Base-by-base conservation (phyloP, 1,140 invertebrate genomes). In the Drosophila hydei region DNA sequence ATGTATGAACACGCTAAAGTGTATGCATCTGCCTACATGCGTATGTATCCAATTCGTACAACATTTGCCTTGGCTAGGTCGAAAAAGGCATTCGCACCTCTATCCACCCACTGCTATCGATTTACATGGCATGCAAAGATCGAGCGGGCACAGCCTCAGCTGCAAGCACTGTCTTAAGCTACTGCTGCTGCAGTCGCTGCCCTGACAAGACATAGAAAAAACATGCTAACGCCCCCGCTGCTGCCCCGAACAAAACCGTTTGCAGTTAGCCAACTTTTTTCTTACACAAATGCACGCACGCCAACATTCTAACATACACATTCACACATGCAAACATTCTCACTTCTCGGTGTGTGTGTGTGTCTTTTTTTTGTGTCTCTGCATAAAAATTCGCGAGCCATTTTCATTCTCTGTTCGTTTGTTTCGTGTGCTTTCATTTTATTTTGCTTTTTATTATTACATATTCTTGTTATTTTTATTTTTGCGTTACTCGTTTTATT, bases 401-500 rank as follows among this genome's bases (percentile, higher is more conserved):
- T 64, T 79, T 73, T 74, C 43, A 60, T 77, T 77, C 74, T 56
- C 59, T 52, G 38, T 33, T 18, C 21, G 47, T 27, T 65, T 51
- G 61, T 65, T 72, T 55, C 64, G 58, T 65, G 63, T 75, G 77
- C 78, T 78, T 78, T 88, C 71, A 69, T 88, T 88, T 81, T 88
- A 72, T 72, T 67, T 72, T 59, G 9, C 48, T 38, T 72, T 60
- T 72, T 72, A 72, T 69, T 72, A 72, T 72, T 72, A 72, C 62
- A 72, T 79, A 69, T 75, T 81, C 47, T 80, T 75, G 59, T 75
- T 85, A 76, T 85, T 79, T 77, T 77, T 84, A 65, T 70, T 71
- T 73, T 79, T 62, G 30, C 47, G 45, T 67, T 75, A 67, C 84
- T 68, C 48, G 27, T 62, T 61, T 61, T 61, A 60, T 71, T 79